A percentile compares a stretch with the other conserved stretches of the same genome.
Conservation (phyloP, 2,888 invertebrate genomes). For the Lycia hirtaria region DNA sequence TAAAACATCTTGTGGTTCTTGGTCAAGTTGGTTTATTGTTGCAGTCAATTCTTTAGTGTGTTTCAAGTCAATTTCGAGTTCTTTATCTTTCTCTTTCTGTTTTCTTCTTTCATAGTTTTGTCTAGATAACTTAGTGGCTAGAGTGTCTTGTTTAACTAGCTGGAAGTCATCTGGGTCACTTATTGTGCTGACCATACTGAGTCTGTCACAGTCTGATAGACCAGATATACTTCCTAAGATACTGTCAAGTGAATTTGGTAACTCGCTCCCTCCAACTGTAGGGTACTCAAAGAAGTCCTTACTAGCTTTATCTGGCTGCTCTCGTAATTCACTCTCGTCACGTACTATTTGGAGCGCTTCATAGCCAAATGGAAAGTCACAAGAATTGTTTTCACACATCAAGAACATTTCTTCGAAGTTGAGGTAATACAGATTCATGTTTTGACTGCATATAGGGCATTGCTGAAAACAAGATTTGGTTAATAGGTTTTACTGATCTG, state of each 20-base stretch:
- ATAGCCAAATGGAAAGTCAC: slow-evolving; percentile 68
- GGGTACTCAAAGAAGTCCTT: slow-evolving; percentile 44
- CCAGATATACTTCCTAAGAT: slow-evolving; percentile 52
- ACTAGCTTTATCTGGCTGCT: slow-evolving; percentile 5
- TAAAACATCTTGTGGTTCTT: neutral
- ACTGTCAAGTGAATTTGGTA: neutral
- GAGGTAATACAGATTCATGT: slow-evolving; percentile 55
- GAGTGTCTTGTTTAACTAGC: slow-evolving; percentile 37
- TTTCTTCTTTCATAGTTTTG: slow-evolving; percentile 23
- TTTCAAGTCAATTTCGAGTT: neutral
- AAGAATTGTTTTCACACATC: slow-evolving; percentile 67
- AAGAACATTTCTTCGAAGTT: slow-evolving; percentile 63
- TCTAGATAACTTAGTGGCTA: slow-evolving; percentile 20
- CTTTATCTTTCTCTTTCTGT: neutral
- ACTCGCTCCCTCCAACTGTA: neutral
- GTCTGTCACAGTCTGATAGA: slow-evolving; percentile 31
- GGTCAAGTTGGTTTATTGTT: slow-evolving; percentile 41
- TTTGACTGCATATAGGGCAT: slow-evolving; percentile 62
- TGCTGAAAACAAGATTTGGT: slow-evolving; percentile 53
- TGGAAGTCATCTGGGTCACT: neutral
- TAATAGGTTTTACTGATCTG: neutral
- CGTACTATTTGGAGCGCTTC: slow-evolving; percentile 57
- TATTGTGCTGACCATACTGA: slow-evolving; percentile 17
- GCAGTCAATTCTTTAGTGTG: slow-evolving; percentile 52
- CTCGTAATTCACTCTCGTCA: slow-evolving; percentile 46